Evolutionary conservation across 2,113 vertebrate species (phyloP).

Genomic region (Dromiciops gliroides): DNA sequence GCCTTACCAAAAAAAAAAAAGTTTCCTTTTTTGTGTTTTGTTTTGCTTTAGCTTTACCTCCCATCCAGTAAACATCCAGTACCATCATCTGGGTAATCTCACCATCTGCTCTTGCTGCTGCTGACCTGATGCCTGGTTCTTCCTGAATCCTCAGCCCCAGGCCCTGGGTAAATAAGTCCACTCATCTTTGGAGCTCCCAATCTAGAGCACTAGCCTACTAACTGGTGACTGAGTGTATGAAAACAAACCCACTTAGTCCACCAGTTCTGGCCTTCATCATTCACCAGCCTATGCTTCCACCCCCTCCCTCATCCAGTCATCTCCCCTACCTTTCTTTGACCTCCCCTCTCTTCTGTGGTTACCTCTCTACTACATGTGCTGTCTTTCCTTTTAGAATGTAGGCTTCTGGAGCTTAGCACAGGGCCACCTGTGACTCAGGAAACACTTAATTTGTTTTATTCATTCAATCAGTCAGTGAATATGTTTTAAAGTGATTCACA

Average conservation of each 20-base stretch:
- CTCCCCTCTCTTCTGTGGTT: background rate
- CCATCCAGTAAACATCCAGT: too few species aligned
- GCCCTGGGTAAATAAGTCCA: background rate
- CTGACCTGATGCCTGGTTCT: background rate
- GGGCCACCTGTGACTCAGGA: background rate
- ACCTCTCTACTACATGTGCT: background rate
- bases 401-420: background rate
- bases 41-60: background rate
- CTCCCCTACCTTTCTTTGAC: too few species aligned
- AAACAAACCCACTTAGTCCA: background rate
- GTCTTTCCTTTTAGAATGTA: background rate
- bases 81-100: background rate
- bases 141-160: background rate
- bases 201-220: background rate
- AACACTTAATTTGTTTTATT: background rate
- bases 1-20: too few species aligned
- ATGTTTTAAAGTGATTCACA: background rate
- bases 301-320: background rate
- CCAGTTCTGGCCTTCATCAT: background rate
- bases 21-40: background rate
- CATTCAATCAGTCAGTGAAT: background rate
- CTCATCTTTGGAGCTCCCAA: background rate
- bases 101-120: background rate
- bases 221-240: background rate
- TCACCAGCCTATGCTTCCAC: background rate